Evolutionary conservation across 1,140 invertebrate species (phyloP).

Genomic region (Drosophila ananassae): DNA sequence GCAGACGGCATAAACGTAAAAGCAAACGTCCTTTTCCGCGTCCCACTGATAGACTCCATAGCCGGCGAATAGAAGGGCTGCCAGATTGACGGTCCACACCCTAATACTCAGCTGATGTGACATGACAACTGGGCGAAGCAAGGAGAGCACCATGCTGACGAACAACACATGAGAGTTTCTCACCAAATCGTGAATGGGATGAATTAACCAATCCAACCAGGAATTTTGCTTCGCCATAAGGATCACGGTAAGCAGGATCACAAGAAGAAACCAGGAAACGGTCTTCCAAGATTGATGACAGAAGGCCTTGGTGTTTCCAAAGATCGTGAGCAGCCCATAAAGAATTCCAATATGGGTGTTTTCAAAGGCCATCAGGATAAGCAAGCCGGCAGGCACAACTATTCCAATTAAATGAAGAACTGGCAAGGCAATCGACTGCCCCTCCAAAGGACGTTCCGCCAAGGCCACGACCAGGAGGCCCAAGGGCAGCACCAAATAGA

Average conservation of each 20-base stretch:
- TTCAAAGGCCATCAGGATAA: conserved; percentile 57
- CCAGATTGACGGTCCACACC: conserved; percentile 47
- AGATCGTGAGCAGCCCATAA: conserved; percentile 15
- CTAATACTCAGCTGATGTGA: conserved; percentile 19
- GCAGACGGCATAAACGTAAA: conserved; percentile 84
- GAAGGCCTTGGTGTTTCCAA: conserved; percentile 42
- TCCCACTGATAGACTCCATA: conserved; percentile 49
- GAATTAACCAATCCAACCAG: conserved; percentile 35
- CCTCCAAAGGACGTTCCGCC: conserved; percentile 17
- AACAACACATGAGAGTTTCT: conserved; percentile 85
- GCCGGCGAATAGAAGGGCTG: conserved; percentile 24
- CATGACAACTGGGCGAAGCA: conserved; percentile 54
- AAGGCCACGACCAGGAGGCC: conserved; percentile 51
- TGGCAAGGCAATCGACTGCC: background rate
- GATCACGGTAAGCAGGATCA: conserved; percentile 77
- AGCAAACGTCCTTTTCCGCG: conserved; percentile 73
- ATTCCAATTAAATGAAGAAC: conserved; percentile 23
- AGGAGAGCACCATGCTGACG: conserved; percentile 48
- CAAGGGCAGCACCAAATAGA: conserved; percentile 71
- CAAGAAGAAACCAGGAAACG: conserved; percentile 43
- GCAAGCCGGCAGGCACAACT: conserved; percentile 44
- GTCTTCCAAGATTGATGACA: conserved; percentile 26
- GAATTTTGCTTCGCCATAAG: conserved; percentile 87
- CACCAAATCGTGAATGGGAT: background rate
- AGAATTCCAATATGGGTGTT: conserved; percentile 50